Base-by-base conservation (phyloP, 1,140 invertebrate genomes). In the Meteorus sp. region DNA sequence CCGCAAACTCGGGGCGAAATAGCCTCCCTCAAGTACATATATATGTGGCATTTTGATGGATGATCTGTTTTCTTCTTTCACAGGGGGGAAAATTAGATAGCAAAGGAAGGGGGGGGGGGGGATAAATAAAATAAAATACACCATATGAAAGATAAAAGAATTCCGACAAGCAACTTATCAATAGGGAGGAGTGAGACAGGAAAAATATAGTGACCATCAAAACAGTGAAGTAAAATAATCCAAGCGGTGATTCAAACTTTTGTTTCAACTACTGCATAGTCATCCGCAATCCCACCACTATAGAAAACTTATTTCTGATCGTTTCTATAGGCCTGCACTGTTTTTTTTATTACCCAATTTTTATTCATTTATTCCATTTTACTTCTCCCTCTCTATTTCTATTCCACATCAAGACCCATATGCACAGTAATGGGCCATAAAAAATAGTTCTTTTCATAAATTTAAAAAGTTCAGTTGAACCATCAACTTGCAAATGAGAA, bases 51-150 rank as follows among this genome's bases (percentile, higher is more conserved):
- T 33, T 50, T 50, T 33, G 29, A 50, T 50, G 27, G 45, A 48
- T 48, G 45, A 52, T 52, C 48, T 52, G 17, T n/a, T n/a, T n/a
- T n/a, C n/a, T n/a, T n/a, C n/a, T 45, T 45, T 45, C 22, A 23
- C 9, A 9, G n/a, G 43, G 19, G 43, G 2, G 20, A 43, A 43
- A 11, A 23, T 23, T 9, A n/a, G 19, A 19, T 23, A 11, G 19
- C 9, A 35, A 9, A 31, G 27, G 19, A 35, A 31, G 45, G 17
- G 9, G 9, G 4, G 15, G 22, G 27, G 20, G 23, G 17, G n/a
- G 20, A 48, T 13, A 23, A 27, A 48, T 11, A 20, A 35, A 50
- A 19, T 33, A 31, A 13, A 1, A 29, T 25, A 23, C 7, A n/a
- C n/a, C n/a, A n/a, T n/a, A n/a, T n/a, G n/a, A 3, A 31, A 48